Evolutionary conservation across 1,140 invertebrate species (phyloP).

Genomic region (Aphaenogaster ashmeadi): DNA sequence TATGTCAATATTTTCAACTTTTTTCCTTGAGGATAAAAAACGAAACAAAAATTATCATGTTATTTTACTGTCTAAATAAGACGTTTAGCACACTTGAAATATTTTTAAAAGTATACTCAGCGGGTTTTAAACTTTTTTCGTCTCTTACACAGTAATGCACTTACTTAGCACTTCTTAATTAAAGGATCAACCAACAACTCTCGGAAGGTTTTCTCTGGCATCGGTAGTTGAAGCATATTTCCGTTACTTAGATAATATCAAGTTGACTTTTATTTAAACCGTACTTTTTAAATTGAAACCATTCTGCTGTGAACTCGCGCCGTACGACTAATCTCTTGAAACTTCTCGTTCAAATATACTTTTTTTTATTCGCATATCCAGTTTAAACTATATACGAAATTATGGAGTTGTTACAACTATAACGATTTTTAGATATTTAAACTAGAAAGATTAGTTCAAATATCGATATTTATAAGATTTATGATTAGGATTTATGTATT

Average conservation of each 20-base stretch:
- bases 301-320: not conserved
- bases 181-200: slow-evolving; percentile 32
- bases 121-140: slow-evolving; percentile 43
- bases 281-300: slow-evolving; percentile 21
- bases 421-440: not conserved
- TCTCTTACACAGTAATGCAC: slow-evolving; percentile 32
- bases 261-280: slow-evolving; percentile 26
- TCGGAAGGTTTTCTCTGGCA: not conserved
- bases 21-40: not conserved
- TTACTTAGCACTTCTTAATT: slow-evolving; percentile 44
- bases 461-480: not conserved
- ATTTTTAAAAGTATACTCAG: slow-evolving; percentile 42
- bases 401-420: not conserved
- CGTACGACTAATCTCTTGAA: not conserved
- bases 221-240: slow-evolving; percentile 29
- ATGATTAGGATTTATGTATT: not conserved
- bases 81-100: not conserved
- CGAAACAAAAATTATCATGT: not conserved
- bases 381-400: not conserved
- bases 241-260: slow-evolving; percentile 23
- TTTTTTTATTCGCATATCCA: not conserved
- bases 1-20: not conserved
- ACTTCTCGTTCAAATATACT: not conserved
- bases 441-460: not conserved
- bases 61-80: slow-evolving; percentile 1